These are phyloP conservation scores for Trachelus troglodyta DNA, from an alignment of 2,888 invertebrate species.

Conservation along the genomic window DNA sequence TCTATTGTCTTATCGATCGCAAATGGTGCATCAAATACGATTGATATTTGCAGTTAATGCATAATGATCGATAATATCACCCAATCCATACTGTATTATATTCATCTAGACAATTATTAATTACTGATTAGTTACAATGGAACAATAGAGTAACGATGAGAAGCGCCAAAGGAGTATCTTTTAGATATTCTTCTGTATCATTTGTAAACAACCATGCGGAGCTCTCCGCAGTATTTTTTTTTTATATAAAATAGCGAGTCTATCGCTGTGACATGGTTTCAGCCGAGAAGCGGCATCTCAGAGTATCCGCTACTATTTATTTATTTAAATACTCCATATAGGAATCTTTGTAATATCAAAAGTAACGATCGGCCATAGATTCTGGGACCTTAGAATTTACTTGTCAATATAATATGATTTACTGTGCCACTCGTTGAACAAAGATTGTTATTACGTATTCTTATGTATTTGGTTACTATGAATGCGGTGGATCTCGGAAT, in stretches of 20 bases:
- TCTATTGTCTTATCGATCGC: slow-evolving; percentile 31
- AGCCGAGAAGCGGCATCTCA: slow-evolving; percentile 12
- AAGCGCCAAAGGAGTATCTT: neutral
- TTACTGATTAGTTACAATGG: slow-evolving; percentile 30
- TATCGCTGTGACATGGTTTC: neutral
- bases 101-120: slow-evolving; percentile 47
- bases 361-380: neutral
- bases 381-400: neutral
- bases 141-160: neutral
- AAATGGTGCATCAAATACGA: slow-evolving; percentile 31
- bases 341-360: slow-evolving; percentile 2
- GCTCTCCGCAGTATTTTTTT: neutral
- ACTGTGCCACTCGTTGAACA: neutral
- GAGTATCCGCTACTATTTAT: slow-evolving; percentile 17
- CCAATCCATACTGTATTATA: slow-evolving; percentile 42
- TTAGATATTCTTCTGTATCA: neutral
- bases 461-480: neutral
- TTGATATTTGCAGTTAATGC: slow-evolving; percentile 28
- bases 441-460: too few species aligned
- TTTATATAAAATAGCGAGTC: neutral
- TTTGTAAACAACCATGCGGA: neutral
- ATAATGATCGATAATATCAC: slow-evolving; percentile 35
- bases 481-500: neutral
- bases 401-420: neutral
- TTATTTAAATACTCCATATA: slow-evolving; percentile 22